Percentiles rank a stretch among this genome's conserved stretches.
phyloP scores from a whole-genome alignment of 2,797 vertebrate species.

The Hemibagrus guttatus region DNA sequence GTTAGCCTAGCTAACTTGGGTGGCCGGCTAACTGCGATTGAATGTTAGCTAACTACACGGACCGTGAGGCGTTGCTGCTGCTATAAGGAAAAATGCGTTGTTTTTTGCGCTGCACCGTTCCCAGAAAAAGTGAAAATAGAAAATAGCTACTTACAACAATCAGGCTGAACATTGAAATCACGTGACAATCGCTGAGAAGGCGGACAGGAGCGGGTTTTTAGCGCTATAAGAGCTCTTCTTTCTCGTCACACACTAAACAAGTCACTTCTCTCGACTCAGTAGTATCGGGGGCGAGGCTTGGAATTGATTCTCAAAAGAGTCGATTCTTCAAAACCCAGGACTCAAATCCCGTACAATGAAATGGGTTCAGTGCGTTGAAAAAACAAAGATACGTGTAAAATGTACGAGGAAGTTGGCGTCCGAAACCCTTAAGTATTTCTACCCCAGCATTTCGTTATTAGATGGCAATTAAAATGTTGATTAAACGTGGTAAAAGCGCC shows the following conservation, averaged over 20 bases:
- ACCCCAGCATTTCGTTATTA: not conserved
- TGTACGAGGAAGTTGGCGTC: not conserved
- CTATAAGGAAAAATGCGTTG: not conserved
- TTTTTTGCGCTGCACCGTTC: not conserved
- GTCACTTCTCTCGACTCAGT: slow-evolving; percentile 55
- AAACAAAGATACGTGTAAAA: not conserved
- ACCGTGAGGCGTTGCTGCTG: not conserved
- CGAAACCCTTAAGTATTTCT: not conserved
- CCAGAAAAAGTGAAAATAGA: not conserved
- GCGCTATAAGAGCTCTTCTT: slow-evolving; percentile 70
- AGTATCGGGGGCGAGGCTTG: slow-evolving; percentile 20
- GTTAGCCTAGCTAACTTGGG: slow-evolving; percentile 27
- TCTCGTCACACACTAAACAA: slow-evolving; percentile 71
- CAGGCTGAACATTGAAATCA: slow-evolving; percentile 85
- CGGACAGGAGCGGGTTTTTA: slow-evolving; percentile 69
- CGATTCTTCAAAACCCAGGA: not conserved
- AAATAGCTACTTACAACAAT: slow-evolving; percentile 76
- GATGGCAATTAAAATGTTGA: not conserved
- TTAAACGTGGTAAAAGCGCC: not conserved
- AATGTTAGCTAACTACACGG: not conserved
- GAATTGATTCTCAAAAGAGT: not conserved
- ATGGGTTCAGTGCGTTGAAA: not conserved
- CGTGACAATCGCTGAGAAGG: slow-evolving; percentile 80
- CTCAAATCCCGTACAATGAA: not conserved
- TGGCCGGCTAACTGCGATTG: slow-evolving; percentile 1